Evolutionary conservation across 1,140 invertebrate genomes (phyloP), one percentile per base, ranked within the genome.

Genomic region (Listronotus bonariensis): DNA sequence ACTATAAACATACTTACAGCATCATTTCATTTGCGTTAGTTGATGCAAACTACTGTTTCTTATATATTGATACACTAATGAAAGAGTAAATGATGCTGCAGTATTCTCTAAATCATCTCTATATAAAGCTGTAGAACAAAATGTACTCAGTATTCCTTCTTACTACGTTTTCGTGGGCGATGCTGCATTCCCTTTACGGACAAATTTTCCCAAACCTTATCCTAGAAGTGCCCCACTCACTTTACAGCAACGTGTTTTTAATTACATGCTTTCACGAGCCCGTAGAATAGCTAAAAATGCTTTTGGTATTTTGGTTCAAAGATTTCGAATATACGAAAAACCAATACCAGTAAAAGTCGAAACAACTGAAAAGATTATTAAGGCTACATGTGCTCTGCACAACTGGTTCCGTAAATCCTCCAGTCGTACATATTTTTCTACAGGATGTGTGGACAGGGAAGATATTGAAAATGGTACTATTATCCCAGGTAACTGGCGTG

Each of bases 31-130:
- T 82, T 57, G 80, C 78, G 8, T 46, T 79, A 34, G 76, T 74
- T 8, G 80, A 82, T 73, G 75, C 79, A 80, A 68, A 77, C 38
- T 79, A 77, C 58, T 75, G 68, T 46, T 80, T 82, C 58, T 69
- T 73, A 42, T 68, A 68, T 55, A 67, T 81, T 32, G 80, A 80
- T 65, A 65, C 77, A 43, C 55, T 10, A 71, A 78, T 56, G 46
- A 40, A 12, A 34, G 60, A 45, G 41, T 36, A 18, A 54, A 54
- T 46, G 52, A 55, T 54, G 48, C 40, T 31, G 18, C 17, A n/a
- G 20, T 57, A 80, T 46, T 46, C 14, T 46, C 43, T 3, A 57
- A 57, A 45, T 57, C 40, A 31, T 31, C 40, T 45, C 45, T 45
- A 10, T 42, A 12, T 57, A 26, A n/a, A n/a, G 40, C 11, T 42